Percentiles rank a stretch among this genome's conserved stretches.
Conservation (phyloP, 2,888 invertebrate species). For the Troides helena region DNA sequence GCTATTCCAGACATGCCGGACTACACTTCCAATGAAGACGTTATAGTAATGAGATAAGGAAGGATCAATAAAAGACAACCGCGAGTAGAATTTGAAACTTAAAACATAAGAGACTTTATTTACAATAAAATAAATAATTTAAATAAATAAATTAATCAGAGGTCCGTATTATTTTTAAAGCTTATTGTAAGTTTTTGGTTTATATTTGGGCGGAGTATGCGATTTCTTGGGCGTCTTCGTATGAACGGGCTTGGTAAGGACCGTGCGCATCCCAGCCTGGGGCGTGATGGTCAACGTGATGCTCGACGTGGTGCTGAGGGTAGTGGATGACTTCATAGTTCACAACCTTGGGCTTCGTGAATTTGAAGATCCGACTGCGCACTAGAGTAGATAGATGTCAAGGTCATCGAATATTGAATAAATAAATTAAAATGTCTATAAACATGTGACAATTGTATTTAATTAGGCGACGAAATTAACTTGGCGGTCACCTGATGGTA, state of each 20-base stretch:
- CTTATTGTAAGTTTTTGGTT: slow-evolving; percentile 42
- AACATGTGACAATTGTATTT: too few species aligned
- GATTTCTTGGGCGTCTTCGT: slow-evolving; percentile 79
- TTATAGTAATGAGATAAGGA: slow-evolving; percentile 36
- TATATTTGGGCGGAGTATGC: slow-evolving; percentile 80
- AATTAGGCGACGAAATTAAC: too few species aligned
- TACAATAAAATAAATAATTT: slow-evolving; percentile 74
- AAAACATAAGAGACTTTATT: slow-evolving; percentile 64
- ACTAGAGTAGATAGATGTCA: too few species aligned
- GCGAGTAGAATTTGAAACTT: slow-evolving; percentile 60
- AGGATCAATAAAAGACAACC: slow-evolving; percentile 41
- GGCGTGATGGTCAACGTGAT: slow-evolving; percentile 81
- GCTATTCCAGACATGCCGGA: background rate
- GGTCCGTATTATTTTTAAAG: slow-evolving; percentile 63
- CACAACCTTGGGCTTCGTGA: slow-evolving; percentile 92
- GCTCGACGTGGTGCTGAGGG: slow-evolving; percentile 86
- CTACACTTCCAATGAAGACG: slow-evolving; percentile 23
- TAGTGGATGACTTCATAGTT: slow-evolving; percentile 94
- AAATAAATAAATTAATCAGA: slow-evolving; percentile 72
- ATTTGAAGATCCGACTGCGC: slow-evolving; percentile 80
- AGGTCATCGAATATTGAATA: too few species aligned
- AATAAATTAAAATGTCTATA: too few species aligned
- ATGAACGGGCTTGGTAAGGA: slow-evolving; percentile 82
- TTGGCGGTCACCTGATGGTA: too few species aligned
- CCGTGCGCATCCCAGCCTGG: slow-evolving; percentile 79